A percentile compares a stretch with the other conserved stretches of the same genome.
Conservation (phyloP, 2,888 invertebrate species). For the Catocala sponsa region DNA sequence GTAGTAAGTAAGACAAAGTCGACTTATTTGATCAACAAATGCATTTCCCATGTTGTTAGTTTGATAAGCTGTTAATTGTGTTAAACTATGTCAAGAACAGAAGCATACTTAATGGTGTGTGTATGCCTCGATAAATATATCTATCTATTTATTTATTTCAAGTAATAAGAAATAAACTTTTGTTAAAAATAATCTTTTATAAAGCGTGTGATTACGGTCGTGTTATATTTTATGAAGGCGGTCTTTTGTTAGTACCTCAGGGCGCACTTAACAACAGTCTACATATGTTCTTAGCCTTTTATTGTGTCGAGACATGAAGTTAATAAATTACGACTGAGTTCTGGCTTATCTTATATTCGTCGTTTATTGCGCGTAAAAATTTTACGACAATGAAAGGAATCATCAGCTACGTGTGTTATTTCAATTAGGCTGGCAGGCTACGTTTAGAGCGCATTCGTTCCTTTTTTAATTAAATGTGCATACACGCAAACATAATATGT, state of each 20-base stretch:
- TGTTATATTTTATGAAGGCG: constrained; percentile 12
- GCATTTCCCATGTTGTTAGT: too few relatives aligned
- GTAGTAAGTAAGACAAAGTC: too few relatives aligned
- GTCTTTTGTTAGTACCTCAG: constrained; percentile 28
- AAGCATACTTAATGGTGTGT: too few relatives aligned
- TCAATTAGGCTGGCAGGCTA: not conserved
- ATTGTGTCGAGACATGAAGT: constrained; percentile 36
- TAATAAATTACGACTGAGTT: constrained; percentile 45
- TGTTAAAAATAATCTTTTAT: too few relatives aligned
- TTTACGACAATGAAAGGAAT: constrained; percentile 41
- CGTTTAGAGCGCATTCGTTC: not conserved
- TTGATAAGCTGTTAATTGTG: too few relatives aligned
- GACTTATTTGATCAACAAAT: too few relatives aligned
- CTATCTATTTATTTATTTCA: too few relatives aligned
- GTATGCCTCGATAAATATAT: too few relatives aligned
- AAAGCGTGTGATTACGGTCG: too few relatives aligned
- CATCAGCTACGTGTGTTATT: constrained; percentile 23
- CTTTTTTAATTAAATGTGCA: not conserved
- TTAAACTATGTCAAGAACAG: too few relatives aligned
- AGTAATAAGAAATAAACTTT: too few relatives aligned
- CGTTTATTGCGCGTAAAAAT: constrained; percentile 47
- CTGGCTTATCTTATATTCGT: constrained; percentile 10
- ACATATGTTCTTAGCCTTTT: constrained; percentile 39
- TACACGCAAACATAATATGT: not conserved
- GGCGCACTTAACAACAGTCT: constrained; percentile 25